These are phyloP conservation scores for Diaphora mendica DNA, from an alignment of 2,888 invertebrate species.

Conservation along the genomic window DNA sequence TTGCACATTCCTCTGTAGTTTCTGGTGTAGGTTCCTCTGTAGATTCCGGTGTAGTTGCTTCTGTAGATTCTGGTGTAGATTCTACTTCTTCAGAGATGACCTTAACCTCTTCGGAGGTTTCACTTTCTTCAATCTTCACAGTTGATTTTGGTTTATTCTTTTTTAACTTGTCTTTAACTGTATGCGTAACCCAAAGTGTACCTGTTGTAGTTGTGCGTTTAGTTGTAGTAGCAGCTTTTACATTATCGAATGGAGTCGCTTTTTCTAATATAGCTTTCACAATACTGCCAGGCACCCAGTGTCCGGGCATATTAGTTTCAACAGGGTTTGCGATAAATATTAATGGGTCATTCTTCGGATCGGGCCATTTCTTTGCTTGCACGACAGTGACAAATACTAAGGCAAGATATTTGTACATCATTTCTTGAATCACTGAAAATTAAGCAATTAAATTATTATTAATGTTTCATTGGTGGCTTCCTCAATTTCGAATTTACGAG, in stretches of 20 bases:
- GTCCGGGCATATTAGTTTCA: constrained; percentile 66
- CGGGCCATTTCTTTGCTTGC: constrained; percentile 35
- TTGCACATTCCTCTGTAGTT: not conserved
- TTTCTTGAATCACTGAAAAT: not conserved
- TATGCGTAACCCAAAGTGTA: not conserved
- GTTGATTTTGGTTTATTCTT: not conserved
- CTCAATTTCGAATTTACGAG: not conserved
- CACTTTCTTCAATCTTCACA: not conserved
- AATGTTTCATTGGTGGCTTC: not conserved
- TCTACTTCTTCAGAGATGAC: not conserved
- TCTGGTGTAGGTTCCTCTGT: not conserved
- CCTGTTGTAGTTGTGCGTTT: not conserved
- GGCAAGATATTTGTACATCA: not conserved
- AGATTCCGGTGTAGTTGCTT: not conserved
- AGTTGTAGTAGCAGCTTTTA: not conserved
- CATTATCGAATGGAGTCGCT: not conserved
- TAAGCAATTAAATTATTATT: not conserved
- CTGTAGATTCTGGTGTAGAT: not conserved
- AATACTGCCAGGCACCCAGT: constrained; percentile 67
- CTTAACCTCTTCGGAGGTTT: not conserved
- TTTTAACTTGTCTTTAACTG: not conserved
- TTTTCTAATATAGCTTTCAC: constrained; percentile 46
- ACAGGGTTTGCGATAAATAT: constrained; percentile 67
- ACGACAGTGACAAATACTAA: constrained; percentile 2
- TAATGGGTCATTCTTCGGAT: constrained; percentile 55